Evolutionary conservation across 2,888 invertebrate genomes (phyloP).

Genomic region (Machimus atricapillus): DNA sequence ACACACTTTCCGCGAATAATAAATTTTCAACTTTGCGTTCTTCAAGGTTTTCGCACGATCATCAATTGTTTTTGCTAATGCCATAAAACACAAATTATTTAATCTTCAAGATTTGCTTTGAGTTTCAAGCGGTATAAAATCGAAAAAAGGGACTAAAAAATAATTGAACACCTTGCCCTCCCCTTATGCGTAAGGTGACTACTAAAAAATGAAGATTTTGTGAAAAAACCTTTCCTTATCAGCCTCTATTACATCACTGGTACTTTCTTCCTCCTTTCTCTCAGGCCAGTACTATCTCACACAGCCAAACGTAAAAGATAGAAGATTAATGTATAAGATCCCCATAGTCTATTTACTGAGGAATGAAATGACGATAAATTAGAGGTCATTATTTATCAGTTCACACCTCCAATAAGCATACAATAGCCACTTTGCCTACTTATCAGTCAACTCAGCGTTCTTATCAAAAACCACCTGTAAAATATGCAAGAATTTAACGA

Average conservation of each 20-base stretch:
- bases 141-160: not conserved
- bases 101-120: not conserved
- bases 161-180: not conserved
- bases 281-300: not conserved
- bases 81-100: not conserved
- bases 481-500: not conserved
- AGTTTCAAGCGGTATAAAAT: not conserved
- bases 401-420: not conserved
- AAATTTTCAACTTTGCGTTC: not conserved
- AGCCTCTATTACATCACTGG: not conserved
- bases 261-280: not conserved
- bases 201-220: not conserved
- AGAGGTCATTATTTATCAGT: not conserved
- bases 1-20: not conserved
- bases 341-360: not conserved
- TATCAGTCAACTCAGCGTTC: not conserved
- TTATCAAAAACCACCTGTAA: not conserved
- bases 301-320: not conserved
- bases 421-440: not conserved
- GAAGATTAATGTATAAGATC: not conserved
- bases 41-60: not conserved
- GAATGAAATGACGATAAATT: not conserved
- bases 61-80: not conserved
- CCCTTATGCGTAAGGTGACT: not conserved
- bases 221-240: not conserved